Evolutionary conservation across 2,113 vertebrate species (phyloP), one percentile per base, ranked within the genome.

Genomic region (Crypturellus undulatus): DNA sequence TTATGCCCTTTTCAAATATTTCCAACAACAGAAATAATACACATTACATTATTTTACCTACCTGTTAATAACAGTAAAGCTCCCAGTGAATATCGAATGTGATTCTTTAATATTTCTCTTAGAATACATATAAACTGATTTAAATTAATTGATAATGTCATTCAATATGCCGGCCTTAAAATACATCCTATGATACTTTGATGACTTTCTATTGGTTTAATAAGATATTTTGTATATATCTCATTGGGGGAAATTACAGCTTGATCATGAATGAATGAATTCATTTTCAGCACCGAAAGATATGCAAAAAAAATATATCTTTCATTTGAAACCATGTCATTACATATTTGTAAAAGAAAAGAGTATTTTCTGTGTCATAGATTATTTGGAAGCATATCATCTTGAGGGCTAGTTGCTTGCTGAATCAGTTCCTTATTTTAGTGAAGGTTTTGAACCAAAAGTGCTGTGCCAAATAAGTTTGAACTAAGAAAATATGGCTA

Each of bases 281-380:
- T 81, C 1, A 62, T 70, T 92, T 91, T 80, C 30, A 88, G 24
- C 32, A 38, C 12, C n/a, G 20, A 4, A 38, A 56, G 12, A 68
- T n/a, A 9, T 5, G 14, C 36, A 38, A 32, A 34, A 73, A 73
- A 52, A 10, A 32, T 56, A 25, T 2, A 1, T 5, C 32, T 93
- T 90, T 91, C 4, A 59, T 77, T 32, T 90, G 20, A 79, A 83
- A 77, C 5, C 30, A 38, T 56, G 15, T 85, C 10, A 36, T 73
- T 28, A 10, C 15, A 10, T 85, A 22, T 56, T 83, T 85, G 12
- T 54, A 54, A 90, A 80, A 82, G 13, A 79, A 62, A 25, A 51
- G 2, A 7, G 0, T 64, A 10, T 68, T 0, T 0, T 59, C 12
- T 78, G 0, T 38, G 1, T 36, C 4, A 3, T 67, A 38, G 83